These are phyloP conservation scores for Microvelia longipes DNA, from an alignment of 1,140 invertebrate genomes.

Conservation along the genomic window DNA sequence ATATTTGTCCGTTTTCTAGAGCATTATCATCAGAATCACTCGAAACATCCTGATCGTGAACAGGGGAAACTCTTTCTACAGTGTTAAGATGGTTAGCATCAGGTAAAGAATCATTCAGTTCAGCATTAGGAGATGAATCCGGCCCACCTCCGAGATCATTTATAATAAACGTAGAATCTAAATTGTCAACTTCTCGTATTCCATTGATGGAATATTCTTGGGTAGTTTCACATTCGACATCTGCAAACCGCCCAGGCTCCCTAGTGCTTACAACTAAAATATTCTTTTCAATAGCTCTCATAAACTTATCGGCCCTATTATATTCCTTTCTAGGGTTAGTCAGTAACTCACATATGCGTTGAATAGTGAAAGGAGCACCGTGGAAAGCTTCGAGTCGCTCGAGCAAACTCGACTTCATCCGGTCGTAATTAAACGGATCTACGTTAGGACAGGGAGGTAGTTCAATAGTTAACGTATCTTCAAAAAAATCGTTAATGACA, in stretches of 20 bases:
- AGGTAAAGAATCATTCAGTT: not conserved
- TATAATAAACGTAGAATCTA: constrained; percentile 11
- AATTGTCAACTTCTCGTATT: constrained; percentile 13
- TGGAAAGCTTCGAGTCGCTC: constrained; percentile 67
- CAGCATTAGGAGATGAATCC: constrained; percentile 3
- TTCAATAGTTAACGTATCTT: constrained; percentile 53
- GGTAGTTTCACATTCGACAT: constrained; percentile 7
- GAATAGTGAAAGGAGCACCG: constrained; percentile 90
- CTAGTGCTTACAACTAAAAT: constrained; percentile 88
- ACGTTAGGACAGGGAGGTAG: constrained; percentile 74
- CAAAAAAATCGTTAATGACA: constrained; percentile 74
- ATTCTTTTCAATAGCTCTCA: constrained; percentile 87
- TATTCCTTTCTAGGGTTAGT: constrained; percentile 85
- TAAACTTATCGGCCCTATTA: constrained; percentile 86
- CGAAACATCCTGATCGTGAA: not conserved
- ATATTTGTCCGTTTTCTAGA: not conserved
- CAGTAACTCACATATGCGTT: constrained; percentile 84
- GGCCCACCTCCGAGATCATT: constrained; percentile 8
- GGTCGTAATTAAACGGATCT: constrained; percentile 78
- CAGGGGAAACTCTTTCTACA: not conserved
- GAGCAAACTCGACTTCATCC: constrained; percentile 68
- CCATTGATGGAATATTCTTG: constrained; percentile 16
- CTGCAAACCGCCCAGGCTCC: constrained; percentile 46
- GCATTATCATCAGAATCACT: not conserved
- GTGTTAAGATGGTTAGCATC: not conserved